These are phyloP conservation scores for Miichthys miiuy DNA, from an alignment of 2,797 vertebrate genomes.

Conservation along the genomic window DNA sequence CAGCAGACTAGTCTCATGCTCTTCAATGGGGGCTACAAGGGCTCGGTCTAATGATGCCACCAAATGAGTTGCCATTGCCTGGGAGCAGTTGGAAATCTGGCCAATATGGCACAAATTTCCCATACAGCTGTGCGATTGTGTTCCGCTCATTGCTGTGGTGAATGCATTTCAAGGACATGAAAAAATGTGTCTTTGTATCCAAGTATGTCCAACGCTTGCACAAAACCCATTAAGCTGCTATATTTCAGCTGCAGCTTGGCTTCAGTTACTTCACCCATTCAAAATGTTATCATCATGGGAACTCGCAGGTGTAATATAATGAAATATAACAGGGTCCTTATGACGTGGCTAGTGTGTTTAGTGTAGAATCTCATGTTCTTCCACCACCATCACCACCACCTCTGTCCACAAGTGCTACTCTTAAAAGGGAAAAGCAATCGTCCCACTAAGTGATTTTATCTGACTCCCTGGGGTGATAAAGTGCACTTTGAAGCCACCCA, in stretches of 20 bases:
- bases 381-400: conserved; percentile 19
- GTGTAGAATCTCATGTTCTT: conserved; percentile 62
- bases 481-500: conserved; percentile 77
- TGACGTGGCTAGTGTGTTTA: conserved; percentile 40
- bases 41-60: conserved; percentile 74
- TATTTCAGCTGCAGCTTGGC: conserved; percentile 13
- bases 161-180: conserved; percentile 54
- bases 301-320: conserved; percentile 38
- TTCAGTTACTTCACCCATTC: conserved; percentile 14
- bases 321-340: conserved; percentile 25
- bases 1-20: conserved; percentile 51
- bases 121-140: conserved; percentile 52
- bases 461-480: conserved; percentile 75
- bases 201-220: conserved; percentile 36
- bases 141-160: conserved; percentile 23
- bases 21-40: conserved; percentile 38
- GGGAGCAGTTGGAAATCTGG: conserved; percentile 58
- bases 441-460: conserved; percentile 73
- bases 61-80: conserved; percentile 62
- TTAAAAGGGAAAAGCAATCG: conserved; percentile 65
- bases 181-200: conserved; percentile 12
- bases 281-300: conserved; percentile 24
- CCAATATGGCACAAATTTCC: conserved; percentile 63
- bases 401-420: conserved; percentile 52
- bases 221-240: conserved; percentile 46